Base-by-base conservation (phyloP, 23 tunicate species). In the Aplidium turbinatum region DNA sequence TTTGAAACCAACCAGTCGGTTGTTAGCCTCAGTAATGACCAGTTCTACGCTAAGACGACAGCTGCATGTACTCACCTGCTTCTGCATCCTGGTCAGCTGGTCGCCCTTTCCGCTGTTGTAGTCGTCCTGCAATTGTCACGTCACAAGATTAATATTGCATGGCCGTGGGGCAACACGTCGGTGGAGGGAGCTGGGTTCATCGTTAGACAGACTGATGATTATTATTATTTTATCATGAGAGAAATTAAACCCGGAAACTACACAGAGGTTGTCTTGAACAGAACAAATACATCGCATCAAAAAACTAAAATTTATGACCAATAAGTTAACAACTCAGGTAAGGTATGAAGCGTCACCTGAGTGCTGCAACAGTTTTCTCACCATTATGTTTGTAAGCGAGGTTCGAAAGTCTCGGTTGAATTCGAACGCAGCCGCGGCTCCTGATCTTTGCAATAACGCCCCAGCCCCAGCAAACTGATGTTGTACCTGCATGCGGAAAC, bases 21-120 rank as follows among this genome's bases (percentile, higher is more conserved):
- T n/a, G n/a, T n/a, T n/a, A n/a, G n/a, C n/a, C n/a, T n/a, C n/a
- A n/a, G n/a, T n/a, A n/a, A n/a, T n/a, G n/a, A n/a, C n/a, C n/a
- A n/a, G n/a, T n/a, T n/a, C n/a, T n/a, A n/a, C n/a, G n/a, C n/a
- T n/a, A n/a, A n/a, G n/a, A n/a, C n/a, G n/a, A n/a, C n/a, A n/a
- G n/a, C n/a, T n/a, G n/a, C n/a, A n/a, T n/a, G n/a, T n/a, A 3
- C 13, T 47, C 6, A 78, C 89, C 72, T 90, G 97, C 28, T 90
- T 78, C 65, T 90, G 90, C 76, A 90, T 83, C 7, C 58, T 33
- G 1, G 85, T 35, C 6, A 90, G 63, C 6, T 90, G 75, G 63
- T 90, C 97, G 19, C 90, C 97, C 66, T 83, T 83, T 16, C 97
- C 97, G 28, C 72, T 73, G 78, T 90, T 90, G 69, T 58, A 83